Percentiles rank a stretch among this genome's conserved stretches.
Conservation (phyloP, 2,113 vertebrate species). For the Arothron firmamentum region DNA sequence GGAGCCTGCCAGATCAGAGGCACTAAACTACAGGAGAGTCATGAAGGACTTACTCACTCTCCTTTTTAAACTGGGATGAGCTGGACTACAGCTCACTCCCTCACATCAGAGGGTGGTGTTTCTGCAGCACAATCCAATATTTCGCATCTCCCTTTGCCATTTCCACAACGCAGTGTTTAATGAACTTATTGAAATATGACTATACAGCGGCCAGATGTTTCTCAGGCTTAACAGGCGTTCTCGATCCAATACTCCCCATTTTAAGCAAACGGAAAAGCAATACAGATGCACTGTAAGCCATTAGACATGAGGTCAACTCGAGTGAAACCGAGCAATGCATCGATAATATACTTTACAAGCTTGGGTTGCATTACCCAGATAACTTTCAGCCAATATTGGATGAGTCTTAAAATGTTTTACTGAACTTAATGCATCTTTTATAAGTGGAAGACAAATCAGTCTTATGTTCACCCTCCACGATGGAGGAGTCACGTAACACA, state of each 20-base stretch:
- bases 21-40: conserved; percentile 18
- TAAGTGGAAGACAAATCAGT: conserved; percentile 53
- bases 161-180: conserved; percentile 33
- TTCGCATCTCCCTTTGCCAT: conserved; percentile 31
- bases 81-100: conserved; percentile 18
- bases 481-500: conserved; percentile 11
- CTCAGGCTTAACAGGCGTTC: conserved; percentile 70
- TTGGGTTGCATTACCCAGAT: conserved; percentile 35
- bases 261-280: conserved; percentile 72
- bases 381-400: conserved; percentile 34
- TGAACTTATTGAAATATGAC: conserved; percentile 35
- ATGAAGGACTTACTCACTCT: conserved; percentile 22
- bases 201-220: conserved; percentile 57
- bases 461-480: conserved; percentile 36
- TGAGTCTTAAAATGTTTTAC: conserved; percentile 42
- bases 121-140: conserved; percentile 56
- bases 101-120: conserved; percentile 27
- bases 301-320: conserved; percentile 50
- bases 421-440: conserved; percentile 55
- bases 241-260: conserved; percentile 49
- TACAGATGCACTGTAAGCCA: conserved; percentile 76
- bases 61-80: conserved; percentile 38
- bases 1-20: conserved; percentile 27
- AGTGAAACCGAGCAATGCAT: conserved; percentile 45
- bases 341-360: conserved; percentile 38